Evolutionary conservation across 2,888 invertebrate genomes (phyloP), one percentile per base, ranked within the genome.

Genomic region (Epirrhoe tristata): DNA sequence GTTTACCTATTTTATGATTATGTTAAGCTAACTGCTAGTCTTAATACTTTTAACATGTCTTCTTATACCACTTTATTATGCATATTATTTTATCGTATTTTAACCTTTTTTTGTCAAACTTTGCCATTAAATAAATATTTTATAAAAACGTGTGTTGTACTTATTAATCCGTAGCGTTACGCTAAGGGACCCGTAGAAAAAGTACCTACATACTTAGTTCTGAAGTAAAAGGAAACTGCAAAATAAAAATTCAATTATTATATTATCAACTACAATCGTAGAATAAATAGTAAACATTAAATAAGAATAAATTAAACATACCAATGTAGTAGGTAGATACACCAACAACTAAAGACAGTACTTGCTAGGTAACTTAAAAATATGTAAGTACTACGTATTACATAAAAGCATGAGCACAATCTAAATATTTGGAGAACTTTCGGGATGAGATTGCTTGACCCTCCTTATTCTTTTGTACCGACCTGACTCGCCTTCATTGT

Each of bases 121-220:
- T 89, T 91, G 91, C 91, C 91, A 91, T 88, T 89, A 84, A 90
- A 88, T 89, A 63, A 76, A 82, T 81, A 82, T 81, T 83, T 84
- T 82, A 78, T 74, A 64, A 77, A 74, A 72, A 64, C 32, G n/a
- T 65, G 67, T 76, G 74, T 75, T 77, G 76, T 74, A 72, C 70
- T 58, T 46, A 0, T 7, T 14, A n/a, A 2, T 24, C 8, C 31
- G 12, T 43, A 43, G 39, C 48, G 6, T 12, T 48, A 16, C 14
- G 16, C 6, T 48, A 5, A 7, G 6, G n/a, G 7, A 14, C 12
- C n/a, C 0, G 14, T 16, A 5, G 5, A 5, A 48, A n/a, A n/a
- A n/a, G n/a, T n/a, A n/a, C n/a, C n/a, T n/a, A n/a, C n/a, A n/a
- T n/a, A n/a, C n/a, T n/a, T n/a, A 46, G 10, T 14, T 48, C 12